Evolutionary conservation across 2,888 invertebrate genomes (phyloP), one percentile per base, ranked within the genome.

Genomic region (Trichogramma evanescens): DNA sequence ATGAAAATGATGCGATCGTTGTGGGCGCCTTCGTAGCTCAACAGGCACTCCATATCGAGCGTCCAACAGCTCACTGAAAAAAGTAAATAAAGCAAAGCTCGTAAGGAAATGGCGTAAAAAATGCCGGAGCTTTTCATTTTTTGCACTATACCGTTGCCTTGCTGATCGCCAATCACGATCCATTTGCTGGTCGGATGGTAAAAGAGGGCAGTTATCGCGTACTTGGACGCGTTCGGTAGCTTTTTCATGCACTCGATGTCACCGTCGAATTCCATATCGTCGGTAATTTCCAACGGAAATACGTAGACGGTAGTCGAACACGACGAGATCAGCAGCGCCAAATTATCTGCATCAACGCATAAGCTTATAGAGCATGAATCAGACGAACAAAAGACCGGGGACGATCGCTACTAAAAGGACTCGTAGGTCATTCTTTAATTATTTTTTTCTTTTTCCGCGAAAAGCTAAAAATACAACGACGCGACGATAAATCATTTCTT

Each of bases 151-250:
- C 69, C 65, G 46, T 68, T 69, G 53, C 72, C 72, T 44, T 64
- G 60, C 40, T 66, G 63, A 58, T 72, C 72, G 3, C 72, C 72
- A 13, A 59, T 59, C 42, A 72, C 65, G 41, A 71, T 66, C 72
- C 72, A 72, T 39, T 58, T 58, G 55, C 67, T 68, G 4, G 59
- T 62, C 5, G 26, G 39, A 55, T 68, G 64, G 61, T 65, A 71
- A 51, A 61, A 59, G 40, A 72, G 41, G 2, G 66, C 66, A 5
- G 69, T 69, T 43, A 71, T 70, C 4, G 63, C 46, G 3, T 64
- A 61, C 46, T 61, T 63, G 4, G 66, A 58, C 5, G 70, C 69
- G 8, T 59, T 61, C 3, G 51, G 5, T 52, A 59, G 63, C 59
- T 56, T 69, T 0, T 57, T 60, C 4, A 69, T 13, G 54, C 66